These are phyloP conservation scores for Antheraea pernyi DNA, from an alignment of 1,140 invertebrate genomes.

Conservation along the genomic window DNA sequence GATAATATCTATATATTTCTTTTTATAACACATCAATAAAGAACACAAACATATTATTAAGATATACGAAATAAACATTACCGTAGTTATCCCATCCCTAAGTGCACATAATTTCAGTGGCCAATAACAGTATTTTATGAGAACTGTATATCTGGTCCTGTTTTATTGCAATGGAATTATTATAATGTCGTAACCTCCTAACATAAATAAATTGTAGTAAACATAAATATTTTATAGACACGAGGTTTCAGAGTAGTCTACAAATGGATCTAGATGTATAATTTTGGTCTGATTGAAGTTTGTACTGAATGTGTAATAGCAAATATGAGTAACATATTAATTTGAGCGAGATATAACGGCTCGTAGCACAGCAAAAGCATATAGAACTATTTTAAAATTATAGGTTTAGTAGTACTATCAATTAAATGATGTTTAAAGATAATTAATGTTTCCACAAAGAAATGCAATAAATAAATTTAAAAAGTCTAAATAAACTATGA, in stretches of 20 bases:
- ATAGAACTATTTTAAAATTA: no score
- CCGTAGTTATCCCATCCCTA: neutral
- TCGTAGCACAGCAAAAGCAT: no score
- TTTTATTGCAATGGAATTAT: slow-evolving; percentile 55
- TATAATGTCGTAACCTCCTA: slow-evolving; percentile 50
- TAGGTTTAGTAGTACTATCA: no score
- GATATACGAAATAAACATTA: neutral
- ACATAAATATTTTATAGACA: slow-evolving; percentile 46
- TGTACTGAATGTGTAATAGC: neutral
- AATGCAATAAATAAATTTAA: no score
- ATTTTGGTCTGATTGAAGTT: neutral
- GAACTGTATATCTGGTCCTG: slow-evolving; percentile 28
- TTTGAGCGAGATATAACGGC: neutral
- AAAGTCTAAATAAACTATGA: no score
- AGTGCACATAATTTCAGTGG: slow-evolving; percentile 19
- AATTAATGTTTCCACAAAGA: no score
- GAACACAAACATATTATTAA: no score
- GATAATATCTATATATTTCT: no score
- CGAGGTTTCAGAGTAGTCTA: neutral
- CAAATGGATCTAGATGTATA: neutral
- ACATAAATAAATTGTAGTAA: slow-evolving; percentile 48
- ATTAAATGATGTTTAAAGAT: no score
- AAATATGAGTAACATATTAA: neutral
- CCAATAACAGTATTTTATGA: slow-evolving; percentile 40
- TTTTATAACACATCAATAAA: no score